These are phyloP conservation scores for Mellilla xanthometata DNA, from an alignment of 2,888 invertebrate species.

Conservation along the genomic window DNA sequence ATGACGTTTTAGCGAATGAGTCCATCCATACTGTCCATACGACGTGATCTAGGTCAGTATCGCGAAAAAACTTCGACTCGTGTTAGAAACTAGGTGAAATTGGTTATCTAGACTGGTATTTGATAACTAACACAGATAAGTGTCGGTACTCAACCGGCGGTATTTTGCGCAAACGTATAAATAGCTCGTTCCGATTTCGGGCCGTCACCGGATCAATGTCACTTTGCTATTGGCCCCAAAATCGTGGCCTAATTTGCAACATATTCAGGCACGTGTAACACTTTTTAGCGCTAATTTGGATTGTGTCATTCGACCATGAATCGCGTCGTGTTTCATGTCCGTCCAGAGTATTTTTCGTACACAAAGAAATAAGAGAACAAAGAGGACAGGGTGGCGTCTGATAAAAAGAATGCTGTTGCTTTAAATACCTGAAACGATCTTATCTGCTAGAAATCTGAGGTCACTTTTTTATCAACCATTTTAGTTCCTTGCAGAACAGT, in stretches of 20 bases:
- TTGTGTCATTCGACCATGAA: too few relatives aligned
- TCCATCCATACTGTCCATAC: conserved; percentile 10
- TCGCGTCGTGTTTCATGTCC: too few relatives aligned
- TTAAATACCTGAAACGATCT: too few relatives aligned
- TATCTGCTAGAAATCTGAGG: too few relatives aligned
- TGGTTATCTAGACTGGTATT: conserved; percentile 26
- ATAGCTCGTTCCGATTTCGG: conserved; percentile 26
- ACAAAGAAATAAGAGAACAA: too few relatives aligned
- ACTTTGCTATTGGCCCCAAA: conserved; percentile 6
- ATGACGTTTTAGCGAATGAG: too few relatives aligned
- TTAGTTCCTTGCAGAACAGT: too few relatives aligned
- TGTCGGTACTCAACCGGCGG: not conserved
- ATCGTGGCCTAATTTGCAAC: conserved; percentile 1
- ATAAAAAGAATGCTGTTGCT: too few relatives aligned
- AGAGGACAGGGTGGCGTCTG: too few relatives aligned
- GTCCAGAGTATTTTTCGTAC: too few relatives aligned
- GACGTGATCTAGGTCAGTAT: conserved; percentile 10
- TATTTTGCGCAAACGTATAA: conserved; percentile 23
- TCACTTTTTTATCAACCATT: too few relatives aligned
- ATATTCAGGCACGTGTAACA: not conserved
- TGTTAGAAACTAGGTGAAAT: conserved; percentile 17
- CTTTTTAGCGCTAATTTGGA: not conserved
- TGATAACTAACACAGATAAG: conserved; percentile 30
- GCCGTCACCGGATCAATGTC: conserved; percentile 21
- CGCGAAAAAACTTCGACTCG: conserved; percentile 13